Evolutionary conservation across 2,797 vertebrate genomes (phyloP).

Genomic region (Amphiprion clarkii): DNA sequence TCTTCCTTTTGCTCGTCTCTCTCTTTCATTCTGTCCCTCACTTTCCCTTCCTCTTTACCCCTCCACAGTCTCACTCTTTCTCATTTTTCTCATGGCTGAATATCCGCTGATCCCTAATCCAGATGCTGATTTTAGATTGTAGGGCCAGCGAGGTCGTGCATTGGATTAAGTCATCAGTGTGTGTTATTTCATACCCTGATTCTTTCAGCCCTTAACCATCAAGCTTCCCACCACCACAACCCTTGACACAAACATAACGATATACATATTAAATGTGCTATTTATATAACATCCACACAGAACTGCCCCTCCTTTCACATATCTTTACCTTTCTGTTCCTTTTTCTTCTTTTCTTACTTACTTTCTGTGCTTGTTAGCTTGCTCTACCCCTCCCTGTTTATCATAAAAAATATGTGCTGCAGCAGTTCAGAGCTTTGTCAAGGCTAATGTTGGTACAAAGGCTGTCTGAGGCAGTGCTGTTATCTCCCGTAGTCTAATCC

Average conservation of each 20-base stretch:
- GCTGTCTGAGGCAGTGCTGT: constrained; percentile 68
- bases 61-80: constrained; percentile 4
- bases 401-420: constrained; percentile 36
- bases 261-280: constrained; percentile 4
- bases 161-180: constrained; percentile 56
- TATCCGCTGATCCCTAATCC: constrained; percentile 69
- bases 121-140: constrained; percentile 58
- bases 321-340: constrained; percentile 1
- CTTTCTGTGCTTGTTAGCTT: neutral
- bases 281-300: constrained; percentile 21
- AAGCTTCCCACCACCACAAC: constrained; percentile 28
- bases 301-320: neutral
- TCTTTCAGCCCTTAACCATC: constrained; percentile 33
- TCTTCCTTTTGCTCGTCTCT: neutral
- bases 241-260: constrained; percentile 14
- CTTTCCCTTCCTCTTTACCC: neutral
- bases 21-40: constrained; percentile 9
- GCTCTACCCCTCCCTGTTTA: constrained; percentile 21
- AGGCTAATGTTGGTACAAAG: constrained; percentile 70
- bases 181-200: constrained; percentile 42
- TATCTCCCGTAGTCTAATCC: constrained; percentile 79
- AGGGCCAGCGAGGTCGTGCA: constrained; percentile 44
- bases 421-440: constrained; percentile 62
- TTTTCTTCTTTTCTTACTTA: neutral
- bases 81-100: constrained; percentile 61